These are phyloP conservation scores for Lymantria monacha DNA, from an alignment of 2,888 invertebrate species.

Conservation along the genomic window DNA sequence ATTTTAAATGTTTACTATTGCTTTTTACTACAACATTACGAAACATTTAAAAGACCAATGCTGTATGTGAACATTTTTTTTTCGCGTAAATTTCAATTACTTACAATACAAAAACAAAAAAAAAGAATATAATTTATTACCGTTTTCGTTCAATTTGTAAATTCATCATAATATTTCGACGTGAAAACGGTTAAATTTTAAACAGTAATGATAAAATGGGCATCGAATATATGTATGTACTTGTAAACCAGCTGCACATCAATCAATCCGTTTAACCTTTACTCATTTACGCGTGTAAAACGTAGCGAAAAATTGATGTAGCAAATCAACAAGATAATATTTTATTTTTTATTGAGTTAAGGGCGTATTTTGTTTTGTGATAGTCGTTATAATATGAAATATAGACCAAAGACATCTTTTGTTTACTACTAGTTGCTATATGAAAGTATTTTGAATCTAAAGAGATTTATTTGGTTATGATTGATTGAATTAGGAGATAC, in stretches of 20 bases:
- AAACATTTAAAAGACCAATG: neutral
- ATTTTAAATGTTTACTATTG: constrained; percentile 12
- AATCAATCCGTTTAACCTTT: constrained; percentile 7
- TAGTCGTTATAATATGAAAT: neutral
- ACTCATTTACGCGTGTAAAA: constrained; percentile 8
- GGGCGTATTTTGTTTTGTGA: neutral
- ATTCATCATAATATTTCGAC: too few species aligned
- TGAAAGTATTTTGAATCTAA: too few species aligned
- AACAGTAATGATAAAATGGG: neutral
- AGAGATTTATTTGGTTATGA: too few species aligned
- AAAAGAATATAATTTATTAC: too few species aligned
- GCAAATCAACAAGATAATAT: neutral
- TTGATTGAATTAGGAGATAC: too few species aligned
- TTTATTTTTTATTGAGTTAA: neutral
- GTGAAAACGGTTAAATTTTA: neutral
- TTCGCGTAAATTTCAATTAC: too few species aligned
- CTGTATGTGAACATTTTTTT: neutral
- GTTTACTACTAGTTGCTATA: too few species aligned
- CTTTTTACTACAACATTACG: neutral
- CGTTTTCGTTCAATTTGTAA: too few species aligned
- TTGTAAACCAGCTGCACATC: constrained; percentile 3
- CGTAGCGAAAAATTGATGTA: constrained; percentile 4
- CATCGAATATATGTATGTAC: constrained; percentile 3
- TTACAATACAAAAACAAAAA: too few species aligned
- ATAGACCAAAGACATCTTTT: too few species aligned